Percentiles rank a stretch among this genome's conserved stretches.
These are phyloP conservation scores for Boloria selene DNA, from an alignment of 2,888 invertebrate species.

Conservation along the genomic window DNA sequence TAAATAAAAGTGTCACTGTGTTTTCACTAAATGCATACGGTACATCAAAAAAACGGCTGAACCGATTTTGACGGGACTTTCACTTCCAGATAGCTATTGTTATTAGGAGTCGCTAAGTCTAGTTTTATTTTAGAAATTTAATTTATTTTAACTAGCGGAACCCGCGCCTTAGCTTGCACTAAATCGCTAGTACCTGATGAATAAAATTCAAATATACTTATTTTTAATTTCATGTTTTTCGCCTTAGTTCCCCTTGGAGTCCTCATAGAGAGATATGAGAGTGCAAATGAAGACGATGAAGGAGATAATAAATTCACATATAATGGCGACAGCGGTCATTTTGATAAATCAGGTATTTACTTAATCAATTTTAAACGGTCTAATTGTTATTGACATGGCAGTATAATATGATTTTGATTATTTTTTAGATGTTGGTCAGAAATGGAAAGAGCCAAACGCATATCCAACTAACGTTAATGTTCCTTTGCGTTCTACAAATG, in stretches of 20 bases:
- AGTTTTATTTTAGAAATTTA: too few relatives aligned
- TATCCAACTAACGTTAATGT: constrained; percentile 48
- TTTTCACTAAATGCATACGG: too few relatives aligned
- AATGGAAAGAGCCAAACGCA: constrained; percentile 58
- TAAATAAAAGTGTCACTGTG: too few relatives aligned
- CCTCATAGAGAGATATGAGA: constrained; percentile 89
- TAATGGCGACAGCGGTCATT: constrained; percentile 48
- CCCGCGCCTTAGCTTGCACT: too few relatives aligned
- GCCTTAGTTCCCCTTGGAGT: constrained; percentile 90
- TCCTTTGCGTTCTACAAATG: constrained; percentile 4
- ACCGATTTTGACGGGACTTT: too few relatives aligned
- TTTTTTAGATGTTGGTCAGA: constrained; percentile 55
- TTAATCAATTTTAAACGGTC: background rate
- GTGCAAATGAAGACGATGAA: constrained; percentile 88
- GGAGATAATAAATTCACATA: constrained; percentile 52
- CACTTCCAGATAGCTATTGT: too few relatives aligned
- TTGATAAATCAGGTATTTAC: constrained; percentile 61
- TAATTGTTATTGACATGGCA: background rate
- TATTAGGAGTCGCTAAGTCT: too few relatives aligned
- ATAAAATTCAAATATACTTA: too few relatives aligned
- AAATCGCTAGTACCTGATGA: too few relatives aligned
- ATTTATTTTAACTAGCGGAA: too few relatives aligned
- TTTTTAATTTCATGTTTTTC: background rate
- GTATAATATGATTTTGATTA: constrained; percentile 8
- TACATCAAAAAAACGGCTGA: too few relatives aligned